A percentile compares a stretch with the other conserved stretches of the same genome.
Conservation (phyloP, 2,113 vertebrate species). For the Rhinopomastus cyanomelas region DNA sequence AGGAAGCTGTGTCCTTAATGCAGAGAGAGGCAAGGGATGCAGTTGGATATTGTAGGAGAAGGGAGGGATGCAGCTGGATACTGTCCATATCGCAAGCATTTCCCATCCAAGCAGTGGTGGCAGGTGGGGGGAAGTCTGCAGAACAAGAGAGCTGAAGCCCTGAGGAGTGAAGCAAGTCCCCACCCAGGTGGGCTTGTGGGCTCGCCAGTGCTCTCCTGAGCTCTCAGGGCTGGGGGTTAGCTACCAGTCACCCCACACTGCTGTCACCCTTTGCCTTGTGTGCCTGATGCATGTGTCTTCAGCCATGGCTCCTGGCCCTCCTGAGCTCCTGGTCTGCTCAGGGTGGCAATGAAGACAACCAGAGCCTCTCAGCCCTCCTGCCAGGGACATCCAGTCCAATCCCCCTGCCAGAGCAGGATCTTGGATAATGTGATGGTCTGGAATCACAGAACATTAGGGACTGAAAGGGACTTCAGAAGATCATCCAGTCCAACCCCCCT, state of each 20-base stretch:
- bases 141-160: neutral
- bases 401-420: too few relatives aligned
- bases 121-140: neutral
- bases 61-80: neutral
- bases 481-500: too few relatives aligned
- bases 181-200: accelerated
- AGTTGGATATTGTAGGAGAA: neutral
- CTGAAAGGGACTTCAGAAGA: too few relatives aligned
- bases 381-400: too few relatives aligned
- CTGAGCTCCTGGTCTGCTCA: accelerated
- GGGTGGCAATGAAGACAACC: neutral
- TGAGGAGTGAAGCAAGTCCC: accelerated
- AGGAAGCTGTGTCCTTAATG: neutral
- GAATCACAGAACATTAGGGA: too few relatives aligned
- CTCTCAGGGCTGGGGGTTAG: neutral
- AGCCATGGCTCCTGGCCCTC: neutral
- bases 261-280: neutral
- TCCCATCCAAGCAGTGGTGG: neutral
- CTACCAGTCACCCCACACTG: neutral
- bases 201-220: neutral
- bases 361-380: neutral
- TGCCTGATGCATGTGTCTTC: neutral
- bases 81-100: accelerated
- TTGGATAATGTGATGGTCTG: too few relatives aligned
- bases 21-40: neutral